A percentile compares a stretch with the other conserved stretches of the same genome.
These are phyloP conservation scores for Pelusios castaneus DNA, from an alignment of 2,113 vertebrate genomes.

Conservation along the genomic window DNA sequence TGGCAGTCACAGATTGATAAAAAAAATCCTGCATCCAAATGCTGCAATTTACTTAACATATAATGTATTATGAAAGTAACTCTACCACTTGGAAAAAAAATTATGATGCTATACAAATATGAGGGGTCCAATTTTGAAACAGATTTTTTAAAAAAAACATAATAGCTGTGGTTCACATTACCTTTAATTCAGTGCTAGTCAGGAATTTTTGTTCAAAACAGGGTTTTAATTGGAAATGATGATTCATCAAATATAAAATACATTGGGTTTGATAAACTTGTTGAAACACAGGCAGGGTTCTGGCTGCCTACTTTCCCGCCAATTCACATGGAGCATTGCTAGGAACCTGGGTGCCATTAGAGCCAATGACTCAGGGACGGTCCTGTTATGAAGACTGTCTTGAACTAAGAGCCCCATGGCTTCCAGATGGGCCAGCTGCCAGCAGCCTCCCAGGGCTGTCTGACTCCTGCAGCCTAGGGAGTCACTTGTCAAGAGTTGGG, in stretches of 20 bases:
- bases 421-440: background rate
- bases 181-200: background rate
- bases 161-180: background rate
- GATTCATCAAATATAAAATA: background rate
- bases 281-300: background rate
- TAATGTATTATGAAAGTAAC: background rate
- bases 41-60: background rate
- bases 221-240: background rate
- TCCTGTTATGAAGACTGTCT: background rate
- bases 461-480: too few relatives aligned
- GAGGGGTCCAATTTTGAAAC: background rate
- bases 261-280: background rate
- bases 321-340: background rate
- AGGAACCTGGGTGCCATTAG: background rate
- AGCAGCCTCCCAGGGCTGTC: background rate
- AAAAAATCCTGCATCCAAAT: background rate
- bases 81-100: background rate
- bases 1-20: background rate
- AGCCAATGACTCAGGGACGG: background rate
- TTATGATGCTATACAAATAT: accelerated
- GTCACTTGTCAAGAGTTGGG: too few relatives aligned
- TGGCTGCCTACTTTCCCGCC: background rate
- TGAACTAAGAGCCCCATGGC: too few relatives aligned
- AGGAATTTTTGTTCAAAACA: background rate
- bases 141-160: background rate